Base-by-base conservation (phyloP, 2,888 invertebrate genomes). In the Caenorhabditis sp. region DNA sequence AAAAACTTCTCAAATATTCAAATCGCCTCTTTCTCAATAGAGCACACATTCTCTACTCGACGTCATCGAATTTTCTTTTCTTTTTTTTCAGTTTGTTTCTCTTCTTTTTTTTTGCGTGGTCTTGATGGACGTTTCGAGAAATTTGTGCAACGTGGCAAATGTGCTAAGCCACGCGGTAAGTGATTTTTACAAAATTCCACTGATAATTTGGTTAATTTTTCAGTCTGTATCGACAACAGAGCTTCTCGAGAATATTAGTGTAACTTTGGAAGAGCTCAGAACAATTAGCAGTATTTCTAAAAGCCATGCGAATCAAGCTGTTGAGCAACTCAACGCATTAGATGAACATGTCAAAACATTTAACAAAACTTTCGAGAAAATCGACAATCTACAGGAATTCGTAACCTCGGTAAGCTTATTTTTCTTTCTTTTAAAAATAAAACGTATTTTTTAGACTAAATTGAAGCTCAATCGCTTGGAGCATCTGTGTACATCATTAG, bases 201-300 rank as follows among this genome's bases (percentile, higher is more conserved):
- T 20, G 4, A 8, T 26, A 14, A 56, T 10, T 26, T 5, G 26
- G 12, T 1, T 56, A 14, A 10, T 27, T 56, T 56, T 23, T 8
- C n/a, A 25, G 17, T 8, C 23, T 8, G 26, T 8, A n/a, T 4
- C 14, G 4, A 54, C 72, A 14, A 25, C 63, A 0, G 36, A 59
- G 14, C 52, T 62, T 38, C 26, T 66, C 12, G 63, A 56, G 17
- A 5, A 56, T 23, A 1, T 25, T 1, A 56, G 14, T 3, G 38
- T 63, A 10, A 54, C 69, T 1, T 60, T 66, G 12, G 73, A 73
- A 50, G 73, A 73, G 49, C 31, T 73, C 5, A 27, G 73, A 57
- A 69, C 73, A 20, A 38, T 73, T 38, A 53, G 43, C 20, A 66
- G 69, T 54, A 53, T 73, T 17, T 52, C 60, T 5, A 59, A 63